Base-by-base conservation (phyloP, 64 coral and sea anemone genomes). In the Montipora foliosa region DNA sequence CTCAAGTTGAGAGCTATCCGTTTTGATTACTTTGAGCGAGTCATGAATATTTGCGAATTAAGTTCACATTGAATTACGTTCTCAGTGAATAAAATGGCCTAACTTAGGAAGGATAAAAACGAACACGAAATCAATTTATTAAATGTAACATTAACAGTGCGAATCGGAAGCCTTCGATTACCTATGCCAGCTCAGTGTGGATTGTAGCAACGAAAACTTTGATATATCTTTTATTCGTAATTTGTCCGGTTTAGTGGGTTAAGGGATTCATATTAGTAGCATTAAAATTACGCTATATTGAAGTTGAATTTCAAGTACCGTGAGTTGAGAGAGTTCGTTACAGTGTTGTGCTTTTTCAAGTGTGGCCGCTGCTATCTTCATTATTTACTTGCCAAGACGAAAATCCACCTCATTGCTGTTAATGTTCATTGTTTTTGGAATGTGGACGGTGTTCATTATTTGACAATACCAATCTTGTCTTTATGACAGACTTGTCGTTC, bases 201-300 rank as follows among this genome's bases (percentile, higher is more conserved):
- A 64, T 16, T 15, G 14, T 8, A 8, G 6, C 11, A 6, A 17
- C 64, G 16, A 14, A 68, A 17, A 68, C 17, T 68, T 68, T 60
- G 57, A 7, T 9, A 60, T 16, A 17, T 5, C 13, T 67, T 67
- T 67, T 67, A 55, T 7, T 7, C 4, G 8, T 67, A 67, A 21
- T 24, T 71, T 71, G 11, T 71, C 62, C 4, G 55, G n/a, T 44
- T 81, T 8, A 9, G 21, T 15, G 11, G n/a, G 15, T 61, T 62
- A 52, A 10, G 53, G 53, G 11, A 9, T 37, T 29, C 61, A 44
- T 60, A 10, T 19, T 69, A 49, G 68, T 6, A 55, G 62, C n/a
- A 69, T 84, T 15, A 37, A 47, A 13, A 20, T 84, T 84, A 84
- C 44, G 61, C 81, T 67, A 68, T 67, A 29, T 47, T 19, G 19